Percentiles rank a stretch among this genome's conserved stretches.
Conservation (phyloP, 2,797 vertebrate species). For the Bradypodion pumilum region DNA sequence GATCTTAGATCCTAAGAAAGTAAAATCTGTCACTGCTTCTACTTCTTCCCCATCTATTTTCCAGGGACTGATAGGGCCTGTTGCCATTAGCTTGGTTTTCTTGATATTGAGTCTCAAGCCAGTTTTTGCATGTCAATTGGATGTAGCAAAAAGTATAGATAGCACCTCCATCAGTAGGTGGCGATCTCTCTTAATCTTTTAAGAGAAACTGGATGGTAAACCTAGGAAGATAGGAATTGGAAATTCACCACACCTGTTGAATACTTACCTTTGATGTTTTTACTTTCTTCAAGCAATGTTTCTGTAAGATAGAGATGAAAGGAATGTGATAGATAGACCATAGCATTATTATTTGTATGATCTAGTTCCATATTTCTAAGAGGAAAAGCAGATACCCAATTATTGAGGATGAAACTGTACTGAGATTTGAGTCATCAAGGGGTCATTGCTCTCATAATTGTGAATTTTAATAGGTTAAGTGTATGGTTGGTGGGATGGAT, state of each 20-base stretch:
- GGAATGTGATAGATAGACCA: neutral
- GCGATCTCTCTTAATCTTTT: constrained; percentile 8
- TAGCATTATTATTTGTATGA: neutral
- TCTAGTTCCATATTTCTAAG: neutral
- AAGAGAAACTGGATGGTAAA: neutral
- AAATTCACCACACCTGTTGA: neutral
- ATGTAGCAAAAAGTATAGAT: neutral
- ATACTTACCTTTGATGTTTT: neutral
- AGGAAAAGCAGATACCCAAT: neutral
- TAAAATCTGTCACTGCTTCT: too few species aligned
- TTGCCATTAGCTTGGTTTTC: too few species aligned
- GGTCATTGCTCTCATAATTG: too few species aligned
- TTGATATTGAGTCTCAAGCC: too few species aligned
- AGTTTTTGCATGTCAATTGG: too few species aligned
- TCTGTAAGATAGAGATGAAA: neutral
- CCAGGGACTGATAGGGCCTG: too few species aligned
- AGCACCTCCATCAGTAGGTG: constrained; percentile 19
- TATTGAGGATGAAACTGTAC: too few species aligned
- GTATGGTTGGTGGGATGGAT: too few species aligned
- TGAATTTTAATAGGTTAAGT: too few species aligned
- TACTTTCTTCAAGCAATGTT: neutral
- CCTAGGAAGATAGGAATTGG: neutral
- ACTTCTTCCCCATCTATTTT: too few species aligned
- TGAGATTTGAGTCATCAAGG: neutral
- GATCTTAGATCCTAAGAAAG: too few species aligned